A percentile compares a stretch with the other conserved stretches of the same genome.
These are phyloP conservation scores for Amiota mariae DNA, from an alignment of 2,888 invertebrate genomes.

Conservation along the genomic window DNA sequence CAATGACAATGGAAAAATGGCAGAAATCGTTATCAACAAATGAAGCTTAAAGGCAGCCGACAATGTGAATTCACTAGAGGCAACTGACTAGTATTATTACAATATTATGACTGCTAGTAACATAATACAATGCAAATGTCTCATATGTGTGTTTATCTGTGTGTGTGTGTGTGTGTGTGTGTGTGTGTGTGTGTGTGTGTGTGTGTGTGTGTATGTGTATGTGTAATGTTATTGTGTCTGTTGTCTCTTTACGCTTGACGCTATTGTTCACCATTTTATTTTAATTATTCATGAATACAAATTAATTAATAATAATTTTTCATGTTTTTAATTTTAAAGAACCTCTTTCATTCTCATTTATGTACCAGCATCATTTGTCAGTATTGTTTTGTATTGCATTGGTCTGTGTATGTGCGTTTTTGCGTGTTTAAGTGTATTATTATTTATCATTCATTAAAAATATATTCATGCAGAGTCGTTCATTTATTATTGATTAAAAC, in stretches of 20 bases:
- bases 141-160: too few relatives aligned
- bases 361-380: not conserved
- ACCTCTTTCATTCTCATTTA: too few relatives aligned
- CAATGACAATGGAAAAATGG: slow-evolving; percentile 31
- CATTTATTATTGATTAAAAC: slow-evolving; percentile 14
- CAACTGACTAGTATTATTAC: not conserved
- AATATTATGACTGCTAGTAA: too few relatives aligned
- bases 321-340: too few relatives aligned
- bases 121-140: too few relatives aligned
- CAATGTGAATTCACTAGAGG: not conserved
- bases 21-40: slow-evolving; percentile 31
- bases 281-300: slow-evolving; percentile 27
- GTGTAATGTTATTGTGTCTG: too few relatives aligned
- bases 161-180: too few relatives aligned
- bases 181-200: too few relatives aligned
- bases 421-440: not conserved
- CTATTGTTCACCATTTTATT: slow-evolving; percentile 24
- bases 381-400: not conserved
- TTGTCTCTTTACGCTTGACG: slow-evolving; percentile 8
- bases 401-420: not conserved
- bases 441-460: slow-evolving; percentile 10
- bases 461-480: not conserved
- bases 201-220: too few relatives aligned
- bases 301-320: slow-evolving; percentile 29
- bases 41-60: slow-evolving; percentile 1